Base-by-base conservation (phyloP, 2,888 invertebrate species). In the Saturnia pavonia region DNA sequence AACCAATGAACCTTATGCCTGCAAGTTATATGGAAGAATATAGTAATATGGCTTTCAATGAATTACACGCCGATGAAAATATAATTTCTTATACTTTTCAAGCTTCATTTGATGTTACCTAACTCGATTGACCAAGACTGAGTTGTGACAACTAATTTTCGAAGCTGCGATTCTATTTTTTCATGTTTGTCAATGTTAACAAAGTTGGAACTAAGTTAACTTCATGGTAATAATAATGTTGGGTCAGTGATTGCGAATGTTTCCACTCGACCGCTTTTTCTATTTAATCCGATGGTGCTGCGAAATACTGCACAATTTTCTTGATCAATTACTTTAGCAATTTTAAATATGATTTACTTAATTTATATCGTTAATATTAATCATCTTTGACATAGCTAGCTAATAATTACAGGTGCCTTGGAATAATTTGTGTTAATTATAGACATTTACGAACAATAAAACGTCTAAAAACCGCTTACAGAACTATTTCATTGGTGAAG, bases 1-100 rank as follows among this genome's bases (percentile, higher is more conserved):
- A 40, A n/a, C n/a, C 40, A 40, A 65, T 63, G 63, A 63, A 63
- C 63, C 34, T 63, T 63, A 63, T 40, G 65, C 9, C 65, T 34
- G 1, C 8, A 40, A 34, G 9, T n/a, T 40, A 40, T n/a, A n/a
- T n/a, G n/a, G n/a, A n/a, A n/a, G n/a, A 63, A 34, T 16, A 19
- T 40, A 40, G 40, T 40, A 40, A 40, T n/a, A 40, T 1, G 25
- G 19, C 19, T 40, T 65, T 40, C 19, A 40, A n/a, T 65, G n/a
- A 6, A n/a, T 65, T 65, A 0, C 40, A 40, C 22, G 3, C 19
- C 34, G 11, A 57, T 25, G 14, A 27, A 16, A 34, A 27, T 25
- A 63, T 34, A 40, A 40, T 40, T 65, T 65, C 12, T 60, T 27
- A 3, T 27, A n/a, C n/a, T 65, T 40, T 65, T 65, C 65, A 40